phyloP scores from a whole-genome alignment of 2,797 vertebrate species.

The Oreochromis grahami region DNA sequence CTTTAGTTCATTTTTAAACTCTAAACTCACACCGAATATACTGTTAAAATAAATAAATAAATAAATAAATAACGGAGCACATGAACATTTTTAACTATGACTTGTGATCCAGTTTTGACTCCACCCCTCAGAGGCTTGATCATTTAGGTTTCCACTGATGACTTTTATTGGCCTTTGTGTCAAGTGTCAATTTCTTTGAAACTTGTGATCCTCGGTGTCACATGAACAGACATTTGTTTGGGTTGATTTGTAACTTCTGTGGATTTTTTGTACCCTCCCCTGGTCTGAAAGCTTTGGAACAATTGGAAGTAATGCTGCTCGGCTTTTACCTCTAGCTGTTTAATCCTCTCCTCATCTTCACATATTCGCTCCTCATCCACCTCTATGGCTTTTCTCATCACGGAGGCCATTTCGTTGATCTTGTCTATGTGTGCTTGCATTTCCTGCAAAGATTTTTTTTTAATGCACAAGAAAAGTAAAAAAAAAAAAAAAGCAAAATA shows the following conservation, averaged over 20 bases:
- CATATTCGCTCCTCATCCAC: conserved; percentile 88
- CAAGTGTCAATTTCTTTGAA: background rate
- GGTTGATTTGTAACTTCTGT: background rate
- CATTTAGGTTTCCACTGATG: background rate
- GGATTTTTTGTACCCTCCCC: background rate
- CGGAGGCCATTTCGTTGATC: conserved; percentile 96
- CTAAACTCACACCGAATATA: background rate
- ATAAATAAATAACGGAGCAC: background rate
- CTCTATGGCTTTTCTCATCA: conserved; percentile 95
- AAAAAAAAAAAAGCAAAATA: background rate
- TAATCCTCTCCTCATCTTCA: conserved; percentile 92
- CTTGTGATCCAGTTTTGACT: background rate
- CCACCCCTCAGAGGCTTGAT: background rate
- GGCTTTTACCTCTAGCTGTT: conserved; percentile 87
- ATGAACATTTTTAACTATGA: background rate
- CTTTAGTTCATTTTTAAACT: background rate
- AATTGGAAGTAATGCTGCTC: background rate
- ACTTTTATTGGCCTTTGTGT: background rate
- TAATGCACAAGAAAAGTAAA: background rate
- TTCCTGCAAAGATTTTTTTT: conserved; percentile 73
- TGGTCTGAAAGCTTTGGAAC: background rate
- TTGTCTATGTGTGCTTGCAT: conserved; percentile 94
- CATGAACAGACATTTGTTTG: background rate
- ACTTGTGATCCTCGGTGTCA: background rate
- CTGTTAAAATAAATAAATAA: background rate